A percentile compares a stretch with the other conserved stretches of the same genome.
These are phyloP conservation scores for Drosophila flavopinicola DNA, from an alignment of 2,888 invertebrate species.

Conservation along the genomic window DNA sequence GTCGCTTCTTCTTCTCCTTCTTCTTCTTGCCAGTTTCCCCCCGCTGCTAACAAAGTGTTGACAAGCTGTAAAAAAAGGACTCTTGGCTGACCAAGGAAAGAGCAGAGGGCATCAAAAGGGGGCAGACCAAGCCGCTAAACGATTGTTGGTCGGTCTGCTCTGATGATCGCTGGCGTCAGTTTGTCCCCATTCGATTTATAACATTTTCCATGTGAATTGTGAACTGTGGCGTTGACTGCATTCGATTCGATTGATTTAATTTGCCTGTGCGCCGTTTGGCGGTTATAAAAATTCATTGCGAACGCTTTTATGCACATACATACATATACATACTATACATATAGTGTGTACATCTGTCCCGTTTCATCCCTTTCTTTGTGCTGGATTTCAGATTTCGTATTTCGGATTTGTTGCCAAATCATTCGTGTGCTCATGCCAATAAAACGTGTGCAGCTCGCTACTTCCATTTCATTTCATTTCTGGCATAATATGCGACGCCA, in stretches of 20 bases:
- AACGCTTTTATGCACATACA: slow-evolving; percentile 49
- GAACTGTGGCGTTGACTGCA: slow-evolving; percentile 65
- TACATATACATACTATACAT: too few relatives aligned
- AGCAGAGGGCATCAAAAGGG: slow-evolving; percentile 24
- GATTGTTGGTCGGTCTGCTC: slow-evolving; percentile 46
- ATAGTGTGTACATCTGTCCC: slow-evolving; percentile 24
- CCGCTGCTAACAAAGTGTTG: slow-evolving; percentile 53
- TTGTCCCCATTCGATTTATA: slow-evolving; percentile 55
- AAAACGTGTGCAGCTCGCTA: slow-evolving; percentile 72
- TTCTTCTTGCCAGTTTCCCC: not conserved
- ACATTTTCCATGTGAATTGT: slow-evolving; percentile 78
- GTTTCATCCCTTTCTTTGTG: slow-evolving; percentile 4
- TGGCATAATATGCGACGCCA: slow-evolving; percentile 59
- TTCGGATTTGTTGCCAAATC: slow-evolving; percentile 72
- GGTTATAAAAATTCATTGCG: slow-evolving; percentile 77
- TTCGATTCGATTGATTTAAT: slow-evolving; percentile 77
- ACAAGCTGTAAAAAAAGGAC: slow-evolving; percentile 48
- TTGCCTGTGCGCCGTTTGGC: slow-evolving; percentile 66
- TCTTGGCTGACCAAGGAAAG: slow-evolving; percentile 15
- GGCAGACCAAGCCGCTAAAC: slow-evolving; percentile 62
- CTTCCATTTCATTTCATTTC: slow-evolving; percentile 74
- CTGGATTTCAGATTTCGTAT: slow-evolving; percentile 14
- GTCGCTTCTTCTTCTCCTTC: slow-evolving; percentile 10
- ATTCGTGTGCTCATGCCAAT: slow-evolving; percentile 61
- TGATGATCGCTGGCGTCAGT: slow-evolving; percentile 65